Evolutionary conservation across 2,888 invertebrate species (phyloP).

Genomic region (Polydrusus tereticollis): DNA sequence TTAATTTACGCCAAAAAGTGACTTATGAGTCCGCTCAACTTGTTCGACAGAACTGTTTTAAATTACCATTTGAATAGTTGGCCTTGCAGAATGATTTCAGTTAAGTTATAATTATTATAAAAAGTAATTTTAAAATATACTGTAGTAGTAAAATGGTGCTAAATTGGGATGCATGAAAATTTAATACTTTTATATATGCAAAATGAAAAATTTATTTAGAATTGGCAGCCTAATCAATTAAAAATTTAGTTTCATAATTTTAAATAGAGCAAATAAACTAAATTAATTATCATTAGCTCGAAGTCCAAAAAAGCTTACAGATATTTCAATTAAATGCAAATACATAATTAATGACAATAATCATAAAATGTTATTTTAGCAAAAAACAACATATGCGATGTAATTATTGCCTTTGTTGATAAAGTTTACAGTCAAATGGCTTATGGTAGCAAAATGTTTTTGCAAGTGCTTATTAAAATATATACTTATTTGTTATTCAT

Average conservation of each 20-base stretch:
- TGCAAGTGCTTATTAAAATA: conserved; percentile 53
- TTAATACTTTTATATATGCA: background rate
- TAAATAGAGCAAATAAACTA: conserved; percentile 31
- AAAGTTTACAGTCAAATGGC: conserved; percentile 52
- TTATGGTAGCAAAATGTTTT: conserved; percentile 48
- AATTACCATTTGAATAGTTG: too few species aligned
- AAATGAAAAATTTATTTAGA: conserved; percentile 21
- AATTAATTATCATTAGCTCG: conserved; percentile 29
- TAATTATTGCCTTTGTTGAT: conserved; percentile 47
- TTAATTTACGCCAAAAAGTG: too few species aligned
- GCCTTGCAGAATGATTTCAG: too few species aligned
- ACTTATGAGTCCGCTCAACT: too few species aligned
- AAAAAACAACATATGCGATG: conserved; percentile 41
- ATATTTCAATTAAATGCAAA: conserved; percentile 32
- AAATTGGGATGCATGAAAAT: background rate
- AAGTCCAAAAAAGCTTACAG: conserved; percentile 31
- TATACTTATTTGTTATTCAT: conserved; percentile 51
- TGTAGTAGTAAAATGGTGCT: too few species aligned
- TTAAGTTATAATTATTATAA: too few species aligned
- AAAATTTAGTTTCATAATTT: conserved; percentile 25
- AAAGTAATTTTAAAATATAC: too few species aligned
- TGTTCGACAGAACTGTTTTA: too few species aligned
- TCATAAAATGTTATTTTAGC: conserved; percentile 45
- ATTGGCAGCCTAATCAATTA: conserved; percentile 27
- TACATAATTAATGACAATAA: conserved; percentile 43